Conservation (phyloP, 2,113 vertebrate species). For the Peucedramus taeniatus region DNA sequence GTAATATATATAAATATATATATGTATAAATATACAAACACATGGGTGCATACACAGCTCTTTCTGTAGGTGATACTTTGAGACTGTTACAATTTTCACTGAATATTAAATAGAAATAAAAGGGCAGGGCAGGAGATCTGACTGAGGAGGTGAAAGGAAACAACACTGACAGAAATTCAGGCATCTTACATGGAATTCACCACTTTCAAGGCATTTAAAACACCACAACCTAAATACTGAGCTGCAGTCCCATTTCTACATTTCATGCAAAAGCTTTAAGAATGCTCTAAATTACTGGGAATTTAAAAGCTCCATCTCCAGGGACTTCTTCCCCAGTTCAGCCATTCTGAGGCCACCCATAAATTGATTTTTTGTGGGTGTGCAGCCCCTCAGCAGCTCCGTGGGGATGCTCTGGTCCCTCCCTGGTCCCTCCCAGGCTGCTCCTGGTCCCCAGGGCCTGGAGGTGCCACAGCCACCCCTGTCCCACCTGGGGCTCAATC, state of each 20-base stretch:
- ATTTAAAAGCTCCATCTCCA: background rate
- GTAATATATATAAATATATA: background rate
- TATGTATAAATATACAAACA: background rate
- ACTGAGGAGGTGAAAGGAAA: background rate
- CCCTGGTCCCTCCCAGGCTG: background rate
- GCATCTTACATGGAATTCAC: background rate
- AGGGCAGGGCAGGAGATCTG: background rate
- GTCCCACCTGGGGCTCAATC: background rate
- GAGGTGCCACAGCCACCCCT: fast-evolving
- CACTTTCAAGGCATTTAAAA: background rate
- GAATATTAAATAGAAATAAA: background rate
- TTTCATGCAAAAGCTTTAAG: background rate
- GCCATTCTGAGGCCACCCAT: background rate
- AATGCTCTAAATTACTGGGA: background rate
- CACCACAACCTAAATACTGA: background rate
- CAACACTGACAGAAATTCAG: background rate
- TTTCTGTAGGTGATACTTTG: background rate
- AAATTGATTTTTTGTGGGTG: background rate
- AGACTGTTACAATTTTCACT: background rate
- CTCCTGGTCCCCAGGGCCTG: background rate
- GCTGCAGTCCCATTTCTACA: background rate
- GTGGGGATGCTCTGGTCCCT: background rate
- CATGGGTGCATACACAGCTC: background rate
- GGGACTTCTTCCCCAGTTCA: background rate
- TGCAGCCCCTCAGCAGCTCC: background rate